A percentile compares a stretch with the other conserved stretches of the same genome.
Conservation (phyloP, 2,888 invertebrate genomes). For the Sialis fuliginosa region DNA sequence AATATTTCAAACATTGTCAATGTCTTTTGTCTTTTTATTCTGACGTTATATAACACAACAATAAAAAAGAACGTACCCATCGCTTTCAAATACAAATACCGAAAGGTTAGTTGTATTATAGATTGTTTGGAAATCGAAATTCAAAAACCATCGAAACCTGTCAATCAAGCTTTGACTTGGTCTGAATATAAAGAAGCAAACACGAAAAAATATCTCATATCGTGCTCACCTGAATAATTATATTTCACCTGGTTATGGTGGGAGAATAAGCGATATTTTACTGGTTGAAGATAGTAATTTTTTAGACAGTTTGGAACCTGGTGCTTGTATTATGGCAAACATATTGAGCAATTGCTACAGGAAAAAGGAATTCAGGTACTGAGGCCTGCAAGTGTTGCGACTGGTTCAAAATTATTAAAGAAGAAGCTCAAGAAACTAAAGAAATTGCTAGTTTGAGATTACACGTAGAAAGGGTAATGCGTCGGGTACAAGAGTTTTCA, state of each 20-base stretch:
- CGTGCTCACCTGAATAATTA: too few relatives aligned
- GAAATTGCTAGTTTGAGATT: constrained; percentile 11
- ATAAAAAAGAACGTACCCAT: too few relatives aligned
- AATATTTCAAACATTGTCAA: too few relatives aligned
- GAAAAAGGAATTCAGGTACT: constrained; percentile 8
- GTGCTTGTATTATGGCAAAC: constrained; percentile 11
- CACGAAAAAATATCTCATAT: too few relatives aligned
- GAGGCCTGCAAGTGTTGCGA: constrained; percentile 10
- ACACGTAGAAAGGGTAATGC: constrained; percentile 11
- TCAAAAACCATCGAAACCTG: too few relatives aligned
- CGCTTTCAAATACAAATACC: too few relatives aligned
- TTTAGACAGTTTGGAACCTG: constrained; percentile 9
- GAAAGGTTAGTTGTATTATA: too few relatives aligned
- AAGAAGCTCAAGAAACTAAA: constrained; percentile 9
- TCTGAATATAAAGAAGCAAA: too few relatives aligned
- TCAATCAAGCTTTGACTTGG: too few relatives aligned
- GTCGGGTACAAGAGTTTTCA: constrained; percentile 10
- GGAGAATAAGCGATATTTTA: constrained; percentile 12
- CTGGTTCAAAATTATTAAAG: constrained; percentile 7
- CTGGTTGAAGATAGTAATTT: constrained; percentile 11
- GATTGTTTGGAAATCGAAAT: too few relatives aligned
- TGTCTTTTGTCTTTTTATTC: too few relatives aligned
- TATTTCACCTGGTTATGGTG: constrained; percentile 3
- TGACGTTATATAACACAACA: too few relatives aligned
- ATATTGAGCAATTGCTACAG: constrained; percentile 9